Base-by-base conservation (phyloP, 2,797 vertebrate species). In the Aphelocoma californica region DNA sequence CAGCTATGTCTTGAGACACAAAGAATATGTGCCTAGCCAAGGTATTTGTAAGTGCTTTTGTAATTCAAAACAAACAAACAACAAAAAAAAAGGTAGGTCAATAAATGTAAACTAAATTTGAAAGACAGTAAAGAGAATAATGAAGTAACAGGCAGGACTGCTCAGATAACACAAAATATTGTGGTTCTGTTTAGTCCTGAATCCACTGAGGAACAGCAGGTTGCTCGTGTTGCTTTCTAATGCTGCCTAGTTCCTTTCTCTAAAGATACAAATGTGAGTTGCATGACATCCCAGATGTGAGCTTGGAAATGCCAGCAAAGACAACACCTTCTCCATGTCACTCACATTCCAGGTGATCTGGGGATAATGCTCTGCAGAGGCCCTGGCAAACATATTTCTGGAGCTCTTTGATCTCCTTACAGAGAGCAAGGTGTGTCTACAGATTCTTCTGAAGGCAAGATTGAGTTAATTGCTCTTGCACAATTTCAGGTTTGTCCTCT, bases 381-480 rank as follows among this genome's bases (percentile, higher is more conserved):
- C 89, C 73, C 72, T 86, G 72, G 57, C 82, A 94, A 94, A 77
- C 1, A 1, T 7, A 50, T 92, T 93, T 93, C 77, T 82, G 51
- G 45, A 79, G 64, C 53, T 65, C 85, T 93, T 95, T 96, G 94
- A 96, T 95, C 86, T 95, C 58, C 13, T 80, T 75, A 65, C 84
- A 85, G 93, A 94, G 87, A 18, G 48, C 65, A 95, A 96, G 92
- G 94, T 83, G 93, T 92, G 82, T 90, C 83, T 57, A 17, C 85
- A 84, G 65, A 89, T 92, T 81, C 67, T 86, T 95, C 54, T 86
- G 40, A 47, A 53, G 61, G 82, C 79, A 91, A 93, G 70, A 86
- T 56, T 80, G 77, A 93, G 50, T 65, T 95, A 96, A 97, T 90
- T 87, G 32, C 74, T 92, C 61, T 96, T 88, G 81, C 24, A 13